Evolutionary conservation across 2,797 vertebrate genomes (phyloP).

Genomic region (Aeoliscus strigatus): DNA sequence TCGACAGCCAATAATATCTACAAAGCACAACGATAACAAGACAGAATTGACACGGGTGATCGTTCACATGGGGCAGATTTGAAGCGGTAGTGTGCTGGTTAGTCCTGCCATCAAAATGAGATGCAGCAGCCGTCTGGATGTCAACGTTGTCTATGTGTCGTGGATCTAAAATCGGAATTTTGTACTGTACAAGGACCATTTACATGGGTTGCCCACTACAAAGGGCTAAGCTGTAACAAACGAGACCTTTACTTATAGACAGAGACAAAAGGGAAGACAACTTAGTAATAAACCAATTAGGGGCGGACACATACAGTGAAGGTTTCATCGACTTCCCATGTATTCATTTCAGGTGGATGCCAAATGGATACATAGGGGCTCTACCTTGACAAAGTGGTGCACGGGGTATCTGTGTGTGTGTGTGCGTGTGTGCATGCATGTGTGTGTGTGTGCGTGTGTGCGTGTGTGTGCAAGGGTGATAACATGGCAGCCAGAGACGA

Average conservation of each 20-base stretch:
- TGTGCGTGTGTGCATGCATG: constrained; percentile 6
- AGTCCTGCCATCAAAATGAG: constrained; percentile 63
- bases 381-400: constrained; percentile 59
- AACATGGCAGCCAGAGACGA: constrained; percentile 58
- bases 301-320: constrained; percentile 62
- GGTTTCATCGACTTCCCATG: constrained; percentile 43
- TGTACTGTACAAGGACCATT: constrained; percentile 74
- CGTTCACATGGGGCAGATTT: constrained; percentile 54
- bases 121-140: constrained; percentile 56
- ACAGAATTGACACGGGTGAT: constrained; percentile 53
- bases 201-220: constrained; percentile 80
- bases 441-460: constrained; percentile 4
- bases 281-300: constrained; percentile 54
- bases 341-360: constrained; percentile 62
- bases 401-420: constrained; percentile 33
- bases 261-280: constrained; percentile 66
- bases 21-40: constrained; percentile 59
- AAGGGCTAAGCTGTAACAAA: constrained; percentile 62
- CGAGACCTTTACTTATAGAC: constrained; percentile 64
- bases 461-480: constrained; percentile 40
- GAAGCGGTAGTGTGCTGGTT: constrained; percentile 67
- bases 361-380: constrained; percentile 70
- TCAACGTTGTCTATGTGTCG: constrained; percentile 39
- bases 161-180: constrained; percentile 47
- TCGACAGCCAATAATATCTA: constrained; percentile 46